These are phyloP conservation scores for Dipodomys spectabilis DNA, from an alignment of 2,113 vertebrate genomes.

Conservation along the genomic window DNA sequence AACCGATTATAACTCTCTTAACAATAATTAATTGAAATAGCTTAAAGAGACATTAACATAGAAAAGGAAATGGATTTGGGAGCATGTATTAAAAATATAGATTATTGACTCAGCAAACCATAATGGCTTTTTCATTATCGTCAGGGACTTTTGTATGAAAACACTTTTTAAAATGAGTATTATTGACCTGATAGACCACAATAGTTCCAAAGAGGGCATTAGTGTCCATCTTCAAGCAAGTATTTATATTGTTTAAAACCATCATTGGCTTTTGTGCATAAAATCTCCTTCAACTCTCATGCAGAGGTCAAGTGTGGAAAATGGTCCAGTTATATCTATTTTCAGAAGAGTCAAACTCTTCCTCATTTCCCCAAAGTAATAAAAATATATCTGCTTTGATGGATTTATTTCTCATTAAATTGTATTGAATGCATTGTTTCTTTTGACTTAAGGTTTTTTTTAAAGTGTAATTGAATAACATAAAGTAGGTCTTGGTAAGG, in stretches of 20 bases:
- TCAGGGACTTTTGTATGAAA: conserved; percentile 57
- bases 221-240: conserved; percentile 62
- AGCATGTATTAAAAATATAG: conserved; percentile 75
- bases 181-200: conserved; percentile 78
- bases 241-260: conserved; percentile 70
- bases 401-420: conserved; percentile 54
- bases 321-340: conserved; percentile 33
- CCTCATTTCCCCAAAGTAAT: not conserved
- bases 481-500: conserved; percentile 26
- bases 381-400: not conserved
- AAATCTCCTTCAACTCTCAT: conserved; percentile 46
- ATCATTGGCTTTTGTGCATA: conserved; percentile 75
- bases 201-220: conserved; percentile 75
- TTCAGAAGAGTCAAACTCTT: conserved; percentile 25
- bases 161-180: conserved; percentile 70
- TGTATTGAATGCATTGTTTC: not conserved
- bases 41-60: conserved; percentile 63
- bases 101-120: conserved; percentile 67
- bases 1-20: conserved; percentile 67
- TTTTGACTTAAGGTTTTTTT: conserved; percentile 32
- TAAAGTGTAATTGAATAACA: conserved; percentile 46
- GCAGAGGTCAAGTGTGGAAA: conserved; percentile 30
- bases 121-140: conserved; percentile 69
- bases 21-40: conserved; percentile 76
- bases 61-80: conserved; percentile 72